Percentiles rank a stretch among this genome's conserved stretches.
These are phyloP conservation scores for Dyspetes luteomarginatus DNA, from an alignment of 2,888 invertebrate species.

Conservation along the genomic window DNA sequence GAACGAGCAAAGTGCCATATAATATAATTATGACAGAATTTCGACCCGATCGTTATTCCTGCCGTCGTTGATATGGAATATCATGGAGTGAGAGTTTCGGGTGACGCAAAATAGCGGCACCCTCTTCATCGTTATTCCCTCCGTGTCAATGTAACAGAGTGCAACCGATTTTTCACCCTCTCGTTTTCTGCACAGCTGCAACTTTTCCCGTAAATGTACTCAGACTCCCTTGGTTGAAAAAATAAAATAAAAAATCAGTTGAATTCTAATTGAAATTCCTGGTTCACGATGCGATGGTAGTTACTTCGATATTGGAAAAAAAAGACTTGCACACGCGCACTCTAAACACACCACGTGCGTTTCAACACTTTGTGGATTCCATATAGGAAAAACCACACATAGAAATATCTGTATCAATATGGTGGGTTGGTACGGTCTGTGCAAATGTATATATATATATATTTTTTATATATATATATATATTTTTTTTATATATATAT, in stretches of 20 bases:
- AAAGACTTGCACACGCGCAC: neutral
- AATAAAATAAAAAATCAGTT: neutral
- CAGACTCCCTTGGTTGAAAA: neutral
- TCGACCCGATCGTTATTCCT: neutral
- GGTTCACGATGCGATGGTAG: constrained; percentile 31
- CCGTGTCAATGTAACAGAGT: neutral
- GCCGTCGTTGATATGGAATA: neutral
- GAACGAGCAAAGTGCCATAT: neutral
- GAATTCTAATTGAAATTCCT: constrained; percentile 49
- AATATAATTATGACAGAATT: neutral
- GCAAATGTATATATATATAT: too few species aligned
- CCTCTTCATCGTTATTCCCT: neutral
- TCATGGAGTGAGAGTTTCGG: neutral
- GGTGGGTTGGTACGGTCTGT: neutral
- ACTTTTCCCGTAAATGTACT: neutral
- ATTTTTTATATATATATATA: too few species aligned
- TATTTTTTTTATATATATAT: too few species aligned
- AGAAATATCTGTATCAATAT: neutral
- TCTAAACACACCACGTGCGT: neutral
- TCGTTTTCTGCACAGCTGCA: neutral
- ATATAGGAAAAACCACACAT: neutral
- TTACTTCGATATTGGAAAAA: constrained; percentile 13
- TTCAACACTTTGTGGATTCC: neutral
- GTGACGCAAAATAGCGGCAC: neutral
- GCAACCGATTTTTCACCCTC: neutral